These are phyloP conservation scores for Recurvirostra avosetta DNA, from an alignment of 2,113 vertebrate species.

Conservation along the genomic window DNA sequence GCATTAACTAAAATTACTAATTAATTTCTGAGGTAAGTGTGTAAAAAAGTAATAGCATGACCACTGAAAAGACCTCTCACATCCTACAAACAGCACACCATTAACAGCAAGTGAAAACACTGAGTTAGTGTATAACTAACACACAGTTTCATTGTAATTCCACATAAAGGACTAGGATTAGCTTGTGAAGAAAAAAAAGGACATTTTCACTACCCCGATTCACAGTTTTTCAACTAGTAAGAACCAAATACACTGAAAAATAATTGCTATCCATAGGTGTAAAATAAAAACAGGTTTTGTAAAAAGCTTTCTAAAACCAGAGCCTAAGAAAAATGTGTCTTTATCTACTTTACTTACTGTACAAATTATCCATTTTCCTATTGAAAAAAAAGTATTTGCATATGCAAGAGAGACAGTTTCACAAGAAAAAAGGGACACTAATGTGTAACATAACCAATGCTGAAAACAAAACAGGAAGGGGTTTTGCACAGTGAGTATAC, in stretches of 20 bases:
- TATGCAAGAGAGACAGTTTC: background rate
- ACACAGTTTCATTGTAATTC: background rate
- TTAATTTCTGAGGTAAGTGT: constrained; percentile 7
- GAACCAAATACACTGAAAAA: background rate
- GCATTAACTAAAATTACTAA: constrained; percentile 35
- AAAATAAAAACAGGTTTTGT: background rate
- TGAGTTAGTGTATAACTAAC: background rate
- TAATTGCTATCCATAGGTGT: background rate
- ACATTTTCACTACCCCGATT: background rate
- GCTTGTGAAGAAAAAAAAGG: background rate
- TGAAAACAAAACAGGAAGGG: background rate
- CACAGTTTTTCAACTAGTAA: background rate
- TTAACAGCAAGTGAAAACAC: background rate
- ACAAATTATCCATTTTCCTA: background rate
- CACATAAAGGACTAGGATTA: background rate
- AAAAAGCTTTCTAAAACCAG: background rate
- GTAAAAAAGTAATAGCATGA: background rate
- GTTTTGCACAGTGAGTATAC: background rate
- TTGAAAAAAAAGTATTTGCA: background rate
- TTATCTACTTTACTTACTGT: background rate
- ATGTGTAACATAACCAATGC: background rate
- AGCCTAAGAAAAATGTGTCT: background rate
- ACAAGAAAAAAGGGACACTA: background rate
- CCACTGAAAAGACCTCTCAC: background rate
- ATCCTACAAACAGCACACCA: background rate